Evolutionary conservation across 2,888 invertebrate species (phyloP).

Genomic region (Nycteola revayana): DNA sequence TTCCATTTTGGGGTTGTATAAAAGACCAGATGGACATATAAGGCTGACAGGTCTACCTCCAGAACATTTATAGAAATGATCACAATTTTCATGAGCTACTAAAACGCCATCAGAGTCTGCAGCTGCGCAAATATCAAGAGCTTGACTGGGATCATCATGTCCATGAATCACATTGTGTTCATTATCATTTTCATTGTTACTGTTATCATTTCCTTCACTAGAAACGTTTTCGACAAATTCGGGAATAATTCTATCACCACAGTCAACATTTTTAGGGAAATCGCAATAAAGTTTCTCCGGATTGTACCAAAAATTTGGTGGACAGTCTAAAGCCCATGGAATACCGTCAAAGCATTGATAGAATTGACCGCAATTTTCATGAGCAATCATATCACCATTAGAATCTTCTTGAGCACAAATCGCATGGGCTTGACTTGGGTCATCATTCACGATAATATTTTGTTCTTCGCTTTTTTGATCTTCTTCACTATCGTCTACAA

Average conservation of each 20-base stretch:
- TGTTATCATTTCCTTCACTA: not conserved
- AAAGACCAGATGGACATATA: slow-evolving; percentile 16
- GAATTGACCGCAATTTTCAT: slow-evolving; percentile 40
- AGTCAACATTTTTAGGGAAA: slow-evolving; percentile 34
- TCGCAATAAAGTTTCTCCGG: slow-evolving; percentile 33
- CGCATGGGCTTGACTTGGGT: slow-evolving; percentile 31
- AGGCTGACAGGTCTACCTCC: slow-evolving; percentile 7
- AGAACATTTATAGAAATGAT: slow-evolving; percentile 45
- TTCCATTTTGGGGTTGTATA: slow-evolving; percentile 24
- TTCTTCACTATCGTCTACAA: slow-evolving; percentile 2
- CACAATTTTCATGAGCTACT: slow-evolving; percentile 46
- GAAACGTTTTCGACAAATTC: not conserved
- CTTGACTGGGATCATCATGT: slow-evolving; percentile 32
- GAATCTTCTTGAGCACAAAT: slow-evolving; percentile 36
- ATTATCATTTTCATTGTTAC: slow-evolving; percentile 1
- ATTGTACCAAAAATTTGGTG: slow-evolving; percentile 26
- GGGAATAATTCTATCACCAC: slow-evolving; percentile 26
- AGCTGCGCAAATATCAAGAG: slow-evolving; percentile 34
- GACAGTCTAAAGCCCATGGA: slow-evolving; percentile 30
- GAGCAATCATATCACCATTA: slow-evolving; percentile 31
- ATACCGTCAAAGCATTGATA: slow-evolving; percentile 34
- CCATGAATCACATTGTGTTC: slow-evolving; percentile 5
- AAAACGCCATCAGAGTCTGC: slow-evolving; percentile 34
- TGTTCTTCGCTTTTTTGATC: not conserved
- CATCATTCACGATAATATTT: slow-evolving; percentile 1